Base-by-base conservation (phyloP, 2,113 vertebrate genomes). In the Perca fluviatilis region DNA sequence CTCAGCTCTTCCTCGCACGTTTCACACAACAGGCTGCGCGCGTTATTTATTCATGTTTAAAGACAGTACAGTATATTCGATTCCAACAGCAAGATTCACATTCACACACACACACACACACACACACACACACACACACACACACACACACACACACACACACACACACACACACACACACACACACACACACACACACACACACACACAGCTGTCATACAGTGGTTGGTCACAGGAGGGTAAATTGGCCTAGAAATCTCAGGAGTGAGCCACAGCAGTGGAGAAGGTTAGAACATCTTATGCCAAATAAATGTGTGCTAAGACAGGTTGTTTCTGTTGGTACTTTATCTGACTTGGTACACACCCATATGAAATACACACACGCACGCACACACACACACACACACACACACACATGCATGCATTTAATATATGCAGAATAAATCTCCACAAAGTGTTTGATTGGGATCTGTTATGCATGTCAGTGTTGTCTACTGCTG, bases 31-130 rank as follows among this genome's bases (percentile, higher is more conserved):
- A 83, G 77, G 49, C 60, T 79, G 77, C 51, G n/a, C 70, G 21
- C 74, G 79, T 93, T 77, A 91, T 81, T 91, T 91, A 93, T 93
- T 88, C 85, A 93, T 90, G 66, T 88, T 87, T 82, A 81, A 91
- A 88, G 72, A 79, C 84, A 79, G 61, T 43, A 79, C 84, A 79
- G 61, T 43, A 68, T 51, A 67, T 79, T 77, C 4, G 3, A 88
- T 72, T 64, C 75, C 65, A 50, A 83, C 40, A 82, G 74, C 74
- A 57, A 71, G 65, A 71, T 64, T 83, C 70, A 69, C 72, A 71
- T 64, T 83, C 70, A 43, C 10, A 11, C 36, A 9, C 7, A 9
- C 36, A 8, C 8, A 40, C 36, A 9, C 36, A 2, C 36, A 8
- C 36, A 9, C 36, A 40, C 36, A 9, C 36, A 40, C 36, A 3